Percentiles rank a stretch among this genome's conserved stretches.
These are phyloP conservation scores for Blennius ocellaris DNA, from an alignment of 2,113 vertebrate genomes.

Conservation along the genomic window DNA sequence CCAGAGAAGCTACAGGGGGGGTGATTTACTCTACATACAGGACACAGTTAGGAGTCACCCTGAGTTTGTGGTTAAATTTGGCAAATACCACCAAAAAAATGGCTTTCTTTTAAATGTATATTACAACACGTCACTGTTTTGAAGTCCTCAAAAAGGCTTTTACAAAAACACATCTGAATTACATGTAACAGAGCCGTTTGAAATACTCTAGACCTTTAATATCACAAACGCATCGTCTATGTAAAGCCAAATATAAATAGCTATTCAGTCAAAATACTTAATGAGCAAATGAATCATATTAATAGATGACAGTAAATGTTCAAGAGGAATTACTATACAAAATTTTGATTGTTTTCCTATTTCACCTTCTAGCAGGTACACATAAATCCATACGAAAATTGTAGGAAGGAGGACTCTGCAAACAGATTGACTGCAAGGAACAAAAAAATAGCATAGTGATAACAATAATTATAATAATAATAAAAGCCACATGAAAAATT, in stretches of 20 bases:
- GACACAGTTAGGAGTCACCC: conserved; percentile 76
- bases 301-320: conserved; percentile 87
- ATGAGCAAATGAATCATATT: conserved; percentile 95
- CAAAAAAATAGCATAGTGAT: conserved; percentile 32
- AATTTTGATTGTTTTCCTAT: conserved; percentile 92
- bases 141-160: conserved; percentile 88
- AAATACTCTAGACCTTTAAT: conserved; percentile 87
- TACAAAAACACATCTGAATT: conserved; percentile 92
- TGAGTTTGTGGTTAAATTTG: conserved; percentile 93
- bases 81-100: conserved; percentile 94
- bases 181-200: conserved; percentile 88
- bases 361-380: conserved; percentile 86
- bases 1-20: conserved; percentile 48
- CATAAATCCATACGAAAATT: conserved; percentile 73
- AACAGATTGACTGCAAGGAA: conserved; percentile 45
- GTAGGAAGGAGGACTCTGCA: conserved; percentile 35
- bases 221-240: conserved; percentile 92
- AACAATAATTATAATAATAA: conserved; percentile 13
- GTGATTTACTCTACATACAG: conserved; percentile 52
- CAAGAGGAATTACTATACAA: conserved; percentile 83
- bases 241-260: conserved; percentile 96
- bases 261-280: conserved; percentile 92
- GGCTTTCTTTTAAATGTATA: conserved; percentile 85
- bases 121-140: conserved; percentile 71
- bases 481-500: conserved; percentile 41